phyloP scores from a whole-genome alignment of 2,113 vertebrate species.

The Lagopus muta region DNA sequence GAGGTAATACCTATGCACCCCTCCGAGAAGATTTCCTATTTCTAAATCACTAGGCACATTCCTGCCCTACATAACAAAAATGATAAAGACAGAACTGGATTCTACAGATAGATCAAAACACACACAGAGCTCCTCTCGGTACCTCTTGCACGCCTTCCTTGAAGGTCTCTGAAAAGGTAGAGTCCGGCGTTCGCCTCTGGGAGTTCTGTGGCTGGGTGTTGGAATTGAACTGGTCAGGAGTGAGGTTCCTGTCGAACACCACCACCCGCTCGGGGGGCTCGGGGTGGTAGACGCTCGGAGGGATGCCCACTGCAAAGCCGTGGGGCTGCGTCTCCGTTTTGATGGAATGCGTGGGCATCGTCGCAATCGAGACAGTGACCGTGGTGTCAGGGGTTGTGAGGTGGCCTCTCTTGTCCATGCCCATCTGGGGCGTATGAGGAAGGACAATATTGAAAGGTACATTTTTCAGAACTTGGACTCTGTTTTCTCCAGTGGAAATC shows the following conservation, averaged over 20 bases:
- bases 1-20: conserved; percentile 46
- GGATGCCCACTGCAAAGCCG: conserved; percentile 88
- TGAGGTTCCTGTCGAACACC: conserved; percentile 87
- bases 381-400: conserved; percentile 93
- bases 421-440: conserved; percentile 83
- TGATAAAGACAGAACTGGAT: conserved; percentile 29
- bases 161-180: conserved; percentile 94
- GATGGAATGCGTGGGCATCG: conserved; percentile 90
- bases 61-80: conserved; percentile 50
- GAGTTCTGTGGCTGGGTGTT: conserved; percentile 79
- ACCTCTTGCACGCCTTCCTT: conserved; percentile 96
- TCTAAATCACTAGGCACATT: conserved; percentile 60
- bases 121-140: background rate
- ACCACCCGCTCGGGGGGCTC: conserved; percentile 83
- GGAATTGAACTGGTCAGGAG: conserved; percentile 87
- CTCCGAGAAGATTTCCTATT: conserved; percentile 56
- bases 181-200: conserved; percentile 93
- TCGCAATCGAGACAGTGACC: conserved; percentile 91
- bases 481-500: conserved; percentile 83
- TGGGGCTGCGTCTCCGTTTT: conserved; percentile 90
- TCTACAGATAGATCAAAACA: background rate
- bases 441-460: conserved; percentile 93
- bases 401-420: conserved; percentile 88
- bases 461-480: conserved; percentile 93
- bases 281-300: conserved; percentile 79